A percentile compares a stretch with the other conserved stretches of the same genome.
Evolutionary conservation across 2,888 invertebrate genomes (phyloP).

Genomic region (Scrobipalpa costella): DNA sequence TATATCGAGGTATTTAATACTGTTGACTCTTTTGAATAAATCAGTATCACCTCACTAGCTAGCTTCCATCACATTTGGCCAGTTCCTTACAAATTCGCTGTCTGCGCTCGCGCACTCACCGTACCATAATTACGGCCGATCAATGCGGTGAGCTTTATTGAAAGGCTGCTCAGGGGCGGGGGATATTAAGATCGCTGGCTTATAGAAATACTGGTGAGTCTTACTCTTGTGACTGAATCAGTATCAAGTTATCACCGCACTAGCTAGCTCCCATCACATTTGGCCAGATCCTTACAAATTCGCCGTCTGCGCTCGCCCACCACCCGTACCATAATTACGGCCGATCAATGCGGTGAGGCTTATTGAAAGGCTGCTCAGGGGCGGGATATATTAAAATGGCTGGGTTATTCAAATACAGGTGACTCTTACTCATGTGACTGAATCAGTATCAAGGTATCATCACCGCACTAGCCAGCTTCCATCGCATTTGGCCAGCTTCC

Average conservation of each 20-base stretch:
- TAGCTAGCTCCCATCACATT: no score
- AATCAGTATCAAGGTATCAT: not conserved
- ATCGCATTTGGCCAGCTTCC: no score
- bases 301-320: constrained; percentile 53
- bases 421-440: no score
- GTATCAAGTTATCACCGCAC: not conserved
- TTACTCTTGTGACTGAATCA: not conserved
- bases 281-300: constrained; percentile 44
- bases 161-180: constrained; percentile 69
- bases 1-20: not conserved
- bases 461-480: constrained; percentile 10
- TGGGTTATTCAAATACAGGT: no score
- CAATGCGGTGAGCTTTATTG: constrained; percentile 78
- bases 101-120: constrained; percentile 44
- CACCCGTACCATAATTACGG: constrained; percentile 71
- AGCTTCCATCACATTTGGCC: not conserved
- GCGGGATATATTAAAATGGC: no score
- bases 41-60: constrained; percentile 10
- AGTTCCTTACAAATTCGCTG: constrained; percentile 55
- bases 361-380: constrained; percentile 75
- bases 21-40: not conserved
- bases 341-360: constrained; percentile 76
- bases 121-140: constrained; percentile 76
- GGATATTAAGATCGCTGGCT: no score
- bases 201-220: no score